Base-by-base conservation (phyloP, 2,797 vertebrate species). In the Danio choprae region DNA sequence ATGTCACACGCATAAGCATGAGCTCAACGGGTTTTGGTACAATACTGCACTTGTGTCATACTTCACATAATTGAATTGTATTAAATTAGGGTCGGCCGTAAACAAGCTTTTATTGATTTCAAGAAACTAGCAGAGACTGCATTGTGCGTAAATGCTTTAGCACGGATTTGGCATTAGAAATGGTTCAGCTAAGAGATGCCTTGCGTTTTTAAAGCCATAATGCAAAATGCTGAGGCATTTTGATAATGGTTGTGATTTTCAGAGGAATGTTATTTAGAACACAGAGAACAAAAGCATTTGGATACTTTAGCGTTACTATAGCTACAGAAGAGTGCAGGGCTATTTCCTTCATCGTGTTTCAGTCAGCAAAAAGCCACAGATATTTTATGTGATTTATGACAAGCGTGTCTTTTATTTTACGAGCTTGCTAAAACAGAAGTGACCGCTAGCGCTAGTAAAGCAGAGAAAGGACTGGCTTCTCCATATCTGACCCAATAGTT, bases 261-360 rank as follows among this genome's bases (percentile, higher is more conserved):
- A 56, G n/a, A 46, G 59, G 51, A 65, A 73, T 73, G 60, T 65
- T 55, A 53, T 65, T 60, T 62, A 67, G 56, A 60, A 70, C 13
- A 0, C 8, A 0, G 58, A 62, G 62, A 74, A 77, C 36, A 77
- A 74, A 78, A 64, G 44, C 44, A 20, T 77, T 78, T 69, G 29
- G 77, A 71, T 74, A 81, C 68, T 64, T 62, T 75, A 77, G 43
- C 29, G 70, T 83, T 83, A 77, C 84, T 81, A 83, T 83, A 85
- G 84, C 75, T 83, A 81, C 78, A 67, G 81, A 74, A 68, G 75
- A 79, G 67, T 60, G 70, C 46, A 81, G 18, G 44, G 76, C 63
- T 69, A 81, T 79, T 84, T 77, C 59, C 48, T 46, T 80, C 79
- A 64, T 71, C 68, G 50, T 63, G 60, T 75, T 79, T 63, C 46